Conservation (phyloP, 2,113 vertebrate species). For the Mohoua ochrocephala region DNA sequence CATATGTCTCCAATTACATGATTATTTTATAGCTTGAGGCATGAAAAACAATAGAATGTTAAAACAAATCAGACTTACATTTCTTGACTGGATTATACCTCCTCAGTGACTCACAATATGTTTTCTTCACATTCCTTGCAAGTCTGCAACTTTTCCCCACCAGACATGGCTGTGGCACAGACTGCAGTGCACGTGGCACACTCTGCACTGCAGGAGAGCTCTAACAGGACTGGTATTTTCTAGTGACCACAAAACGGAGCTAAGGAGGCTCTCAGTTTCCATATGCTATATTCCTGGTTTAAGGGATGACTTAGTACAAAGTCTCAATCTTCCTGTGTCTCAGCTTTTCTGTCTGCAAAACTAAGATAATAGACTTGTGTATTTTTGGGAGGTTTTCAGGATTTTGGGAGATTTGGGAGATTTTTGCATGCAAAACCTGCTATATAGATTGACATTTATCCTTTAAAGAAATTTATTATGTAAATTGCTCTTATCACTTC, state of each 20-base stretch:
- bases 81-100: slow-evolving; percentile 25
- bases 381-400: neutral
- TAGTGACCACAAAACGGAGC: neutral
- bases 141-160: neutral
- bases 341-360: neutral
- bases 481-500: neutral
- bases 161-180: neutral
- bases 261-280: neutral
- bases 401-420: neutral
- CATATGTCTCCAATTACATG: slow-evolving; percentile 52
- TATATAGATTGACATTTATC: neutral
- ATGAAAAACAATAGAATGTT: slow-evolving; percentile 50
- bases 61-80: slow-evolving; percentile 47
- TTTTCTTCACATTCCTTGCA: neutral
- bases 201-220: neutral
- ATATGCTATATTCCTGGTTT: neutral
- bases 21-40: slow-evolving; percentile 58
- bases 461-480: neutral
- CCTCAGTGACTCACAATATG: neutral
- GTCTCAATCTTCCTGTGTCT: neutral
- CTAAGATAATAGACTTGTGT: neutral
- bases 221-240: neutral
- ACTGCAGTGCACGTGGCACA: neutral
- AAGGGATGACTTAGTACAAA: neutral
- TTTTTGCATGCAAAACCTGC: neutral